These are phyloP conservation scores for Platorchestia sp. DNA, from an alignment of 1,140 invertebrate genomes.

Conservation along the genomic window DNA sequence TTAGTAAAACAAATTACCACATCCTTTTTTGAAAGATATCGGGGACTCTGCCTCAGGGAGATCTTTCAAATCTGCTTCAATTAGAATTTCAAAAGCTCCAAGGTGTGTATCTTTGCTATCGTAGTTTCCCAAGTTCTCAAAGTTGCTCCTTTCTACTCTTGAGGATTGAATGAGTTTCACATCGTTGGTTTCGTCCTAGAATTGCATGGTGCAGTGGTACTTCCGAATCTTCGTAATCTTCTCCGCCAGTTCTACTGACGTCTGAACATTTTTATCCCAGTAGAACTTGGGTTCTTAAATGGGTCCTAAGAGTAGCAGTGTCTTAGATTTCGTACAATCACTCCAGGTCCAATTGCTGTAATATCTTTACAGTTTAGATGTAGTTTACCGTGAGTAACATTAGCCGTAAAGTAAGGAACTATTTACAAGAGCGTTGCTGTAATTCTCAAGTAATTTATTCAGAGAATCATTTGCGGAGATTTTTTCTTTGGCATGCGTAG, in stretches of 20 bases:
- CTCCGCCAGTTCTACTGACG: background rate
- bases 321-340: background rate
- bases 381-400: background rate
- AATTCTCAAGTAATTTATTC: background rate
- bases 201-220: background rate
- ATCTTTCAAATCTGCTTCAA: background rate
- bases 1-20: background rate
- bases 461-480: background rate
- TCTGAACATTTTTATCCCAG: background rate
- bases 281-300: background rate
- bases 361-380: background rate
- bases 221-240: background rate
- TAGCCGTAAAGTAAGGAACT: background rate
- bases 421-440: background rate
- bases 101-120: background rate
- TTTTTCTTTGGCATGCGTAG: background rate
- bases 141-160: background rate
- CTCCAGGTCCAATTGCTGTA: constrained; percentile 6
- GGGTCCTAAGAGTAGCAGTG: background rate
- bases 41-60: background rate
- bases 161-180: background rate
- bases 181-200: background rate
- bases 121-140: background rate
- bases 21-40: background rate
- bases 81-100: background rate